phyloP scores from a whole-genome alignment of 2,888 invertebrate species.

The Hanleya hanleyi region DNA sequence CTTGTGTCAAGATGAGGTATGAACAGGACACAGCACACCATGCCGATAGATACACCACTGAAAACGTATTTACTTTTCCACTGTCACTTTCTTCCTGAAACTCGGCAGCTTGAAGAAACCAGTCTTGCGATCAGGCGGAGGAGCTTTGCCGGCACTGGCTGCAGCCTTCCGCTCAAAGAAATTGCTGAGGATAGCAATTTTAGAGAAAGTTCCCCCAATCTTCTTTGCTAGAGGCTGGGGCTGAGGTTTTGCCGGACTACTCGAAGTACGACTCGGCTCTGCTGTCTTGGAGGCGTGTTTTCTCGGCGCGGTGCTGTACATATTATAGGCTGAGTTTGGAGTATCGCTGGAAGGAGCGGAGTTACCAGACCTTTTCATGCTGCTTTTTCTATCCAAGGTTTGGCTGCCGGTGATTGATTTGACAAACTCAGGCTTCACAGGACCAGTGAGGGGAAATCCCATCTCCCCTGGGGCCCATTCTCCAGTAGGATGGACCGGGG shows the following conservation, averaged over 20 bases:
- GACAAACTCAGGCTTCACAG: background rate
- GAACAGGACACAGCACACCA: too few species aligned
- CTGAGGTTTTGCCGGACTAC: background rate
- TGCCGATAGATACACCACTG: too few species aligned
- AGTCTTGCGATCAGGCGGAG: conserved; percentile 27
- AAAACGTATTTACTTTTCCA: background rate
- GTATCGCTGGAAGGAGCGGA: background rate
- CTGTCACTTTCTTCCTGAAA: background rate
- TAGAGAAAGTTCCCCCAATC: conserved; percentile 38
- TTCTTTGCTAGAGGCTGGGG: conserved; percentile 12
- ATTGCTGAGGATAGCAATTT: conserved; percentile 65
- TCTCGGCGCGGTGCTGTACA: background rate
- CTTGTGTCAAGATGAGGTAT: too few species aligned
- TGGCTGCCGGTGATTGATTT: conserved; percentile 60
- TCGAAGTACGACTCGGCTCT: background rate
- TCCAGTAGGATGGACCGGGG: conserved; percentile 33
- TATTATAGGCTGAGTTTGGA: background rate
- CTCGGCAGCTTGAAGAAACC: conserved; percentile 14
- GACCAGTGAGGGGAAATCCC: background rate
- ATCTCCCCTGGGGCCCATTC: background rate
- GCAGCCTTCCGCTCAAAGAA: conserved; percentile 65
- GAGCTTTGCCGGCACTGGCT: conserved; percentile 19
- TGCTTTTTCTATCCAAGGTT: conserved; percentile 56
- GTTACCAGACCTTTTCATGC: conserved; percentile 14
- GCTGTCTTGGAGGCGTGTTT: background rate